Base-by-base conservation (phyloP, 2,888 invertebrate genomes). In the Lochmaea crataegi region DNA sequence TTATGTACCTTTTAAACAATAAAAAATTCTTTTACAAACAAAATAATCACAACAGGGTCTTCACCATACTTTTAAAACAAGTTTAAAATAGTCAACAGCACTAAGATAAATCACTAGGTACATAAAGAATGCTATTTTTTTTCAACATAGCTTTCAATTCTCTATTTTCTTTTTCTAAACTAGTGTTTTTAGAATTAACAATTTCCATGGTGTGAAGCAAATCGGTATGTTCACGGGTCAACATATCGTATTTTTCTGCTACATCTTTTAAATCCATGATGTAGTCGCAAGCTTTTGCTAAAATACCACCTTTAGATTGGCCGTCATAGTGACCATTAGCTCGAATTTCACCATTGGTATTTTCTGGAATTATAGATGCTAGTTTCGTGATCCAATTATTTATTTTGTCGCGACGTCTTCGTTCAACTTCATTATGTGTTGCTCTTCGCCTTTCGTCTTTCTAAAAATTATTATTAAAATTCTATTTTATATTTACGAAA, bases 311-410 rank as follows among this genome's bases (percentile, higher is more conserved):
- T 89, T 98, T 98, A 83, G 97, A 97, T 90, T 95, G 91, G 69
- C 87, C 88, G 75, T 90, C 90, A 64, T 90, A 90, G 63, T 90
- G 87, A 66, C 90, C 92, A 38, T 92, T 89, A 6, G 92, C 92
- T 77, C 93, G 92, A 77, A 89, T 88, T 68, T 89, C 88, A 65
- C 90, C 89, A 3, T 82, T 77, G 70, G 78, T 78, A 67, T 77
- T 82, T 75, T 93, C 93, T 1, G 97, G 97, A 68, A 98, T 94
- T 77, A 98, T 92, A 84, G 96, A 95, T 2, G 96, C 95, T 72
- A 98, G 88, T 86, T 96, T 96, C 66, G 94, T 92, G 79, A 98
- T 98, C 98, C 98, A 98, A 84, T 93, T 96, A 86, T 98, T 98
- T 77, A 98, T 98, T 90, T 98, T 98, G 84, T 98, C 97, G 80